Evolutionary conservation across 2,113 vertebrate species (phyloP).

Genomic region (Cyprinus carpio): DNA sequence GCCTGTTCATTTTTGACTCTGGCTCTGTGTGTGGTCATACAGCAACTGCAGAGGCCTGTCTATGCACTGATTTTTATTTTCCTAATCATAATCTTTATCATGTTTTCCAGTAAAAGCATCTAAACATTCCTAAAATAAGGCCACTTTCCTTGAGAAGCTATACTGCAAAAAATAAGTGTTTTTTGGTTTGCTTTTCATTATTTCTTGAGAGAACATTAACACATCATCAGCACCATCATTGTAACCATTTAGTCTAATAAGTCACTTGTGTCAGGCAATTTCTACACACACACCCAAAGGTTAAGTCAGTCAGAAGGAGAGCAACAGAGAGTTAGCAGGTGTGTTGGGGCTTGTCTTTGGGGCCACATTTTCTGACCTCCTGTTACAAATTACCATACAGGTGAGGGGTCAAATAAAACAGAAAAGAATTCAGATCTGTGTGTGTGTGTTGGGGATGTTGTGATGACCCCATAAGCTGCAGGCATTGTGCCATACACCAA

Average conservation of each 20-base stretch:
- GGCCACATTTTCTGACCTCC: constrained; percentile 54
- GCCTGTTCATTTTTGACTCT: neutral
- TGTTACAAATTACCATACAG: constrained; percentile 55
- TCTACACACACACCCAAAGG: neutral
- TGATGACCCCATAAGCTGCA: constrained; percentile 37
- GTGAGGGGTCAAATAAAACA: constrained; percentile 65
- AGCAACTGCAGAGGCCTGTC: neutral
- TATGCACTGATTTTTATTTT: neutral
- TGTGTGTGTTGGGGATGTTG: neutral
- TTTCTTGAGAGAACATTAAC: constrained; percentile 13
- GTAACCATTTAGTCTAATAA: constrained; percentile 8
- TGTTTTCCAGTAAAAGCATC: neutral
- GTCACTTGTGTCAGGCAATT: constrained; percentile 17
- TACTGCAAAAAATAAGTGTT: neutral
- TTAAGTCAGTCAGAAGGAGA: neutral
- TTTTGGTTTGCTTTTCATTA: neutral
- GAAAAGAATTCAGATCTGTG: constrained; percentile 63
- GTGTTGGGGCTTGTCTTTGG: constrained; percentile 56
- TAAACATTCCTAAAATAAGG: neutral
- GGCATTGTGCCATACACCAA: constrained; percentile 12
- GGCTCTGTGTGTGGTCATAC: constrained; percentile 29
- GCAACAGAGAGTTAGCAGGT: constrained; percentile 19
- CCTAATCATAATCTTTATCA: neutral
- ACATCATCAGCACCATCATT: neutral
- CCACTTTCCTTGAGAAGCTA: neutral